Evolutionary conservation across 1,140 invertebrate species (phyloP).

Genomic region (Micrasema minimum): DNA sequence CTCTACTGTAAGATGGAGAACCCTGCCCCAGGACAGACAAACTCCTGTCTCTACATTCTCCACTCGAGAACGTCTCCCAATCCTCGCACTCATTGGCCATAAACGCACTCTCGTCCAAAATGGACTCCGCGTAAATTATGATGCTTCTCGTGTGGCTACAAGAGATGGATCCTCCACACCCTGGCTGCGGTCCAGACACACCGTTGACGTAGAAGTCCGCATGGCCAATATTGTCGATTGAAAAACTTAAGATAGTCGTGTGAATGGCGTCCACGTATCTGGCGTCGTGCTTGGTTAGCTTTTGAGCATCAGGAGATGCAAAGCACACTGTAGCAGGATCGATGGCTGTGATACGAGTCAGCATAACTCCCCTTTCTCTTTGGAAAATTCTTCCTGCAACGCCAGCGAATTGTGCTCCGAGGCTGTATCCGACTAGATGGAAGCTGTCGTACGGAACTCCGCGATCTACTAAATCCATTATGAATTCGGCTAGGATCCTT

Average conservation of each 20-base stretch:
- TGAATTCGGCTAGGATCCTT: constrained; percentile 39
- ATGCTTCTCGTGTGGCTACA: constrained; percentile 44
- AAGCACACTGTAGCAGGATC: constrained; percentile 48
- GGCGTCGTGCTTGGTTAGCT: constrained; percentile 36
- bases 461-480: constrained; percentile 14
- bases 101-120: constrained; percentile 33
- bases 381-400: constrained; percentile 37
- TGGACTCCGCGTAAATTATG: constrained; percentile 35
- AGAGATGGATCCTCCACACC: constrained; percentile 18
- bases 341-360: constrained; percentile 44
- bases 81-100: constrained; percentile 31
- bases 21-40: constrained; percentile 14
- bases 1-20: constrained; percentile 23
- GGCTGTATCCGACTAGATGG: constrained; percentile 46
- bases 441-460: constrained; percentile 37
- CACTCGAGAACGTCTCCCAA: constrained; percentile 9
- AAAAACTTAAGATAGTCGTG: constrained; percentile 42
- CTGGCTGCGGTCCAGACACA: constrained; percentile 35
- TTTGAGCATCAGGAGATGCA: background rate
- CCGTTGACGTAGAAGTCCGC: constrained; percentile 47
- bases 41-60: background rate
- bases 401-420: constrained; percentile 47
- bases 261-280: constrained; percentile 49
- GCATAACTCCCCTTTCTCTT: background rate
- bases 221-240: constrained; percentile 33